Evolutionary conservation across 2,888 invertebrate genomes (phyloP).

Genomic region (Vesta saturnalis): DNA sequence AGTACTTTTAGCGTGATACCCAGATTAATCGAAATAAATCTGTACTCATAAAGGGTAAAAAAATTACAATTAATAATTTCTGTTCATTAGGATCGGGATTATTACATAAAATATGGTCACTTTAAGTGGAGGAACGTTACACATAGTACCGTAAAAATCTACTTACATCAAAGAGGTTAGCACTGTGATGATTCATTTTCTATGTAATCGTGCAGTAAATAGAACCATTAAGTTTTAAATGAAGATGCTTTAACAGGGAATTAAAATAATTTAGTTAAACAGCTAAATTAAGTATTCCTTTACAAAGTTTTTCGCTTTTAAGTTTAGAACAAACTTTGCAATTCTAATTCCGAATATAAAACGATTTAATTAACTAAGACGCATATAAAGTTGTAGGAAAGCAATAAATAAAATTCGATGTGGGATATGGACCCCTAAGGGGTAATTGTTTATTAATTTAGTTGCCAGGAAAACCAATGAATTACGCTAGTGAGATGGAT

Average conservation of each 20-base stretch:
- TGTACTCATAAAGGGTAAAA: too few relatives aligned
- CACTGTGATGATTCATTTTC: background rate
- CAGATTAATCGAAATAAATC: too few relatives aligned
- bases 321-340: conserved; percentile 14
- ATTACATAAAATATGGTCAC: background rate
- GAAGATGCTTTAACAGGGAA: background rate
- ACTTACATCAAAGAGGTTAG: background rate
- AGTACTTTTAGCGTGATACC: too few relatives aligned
- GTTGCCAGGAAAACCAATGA: conserved; percentile 31
- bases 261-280: conserved; percentile 15
- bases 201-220: conserved; percentile 4
- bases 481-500: conserved; percentile 19
- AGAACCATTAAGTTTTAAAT: conserved; percentile 11
- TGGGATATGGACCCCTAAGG: background rate
- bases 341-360: conserved; percentile 13
- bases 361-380: background rate
- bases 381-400: background rate
- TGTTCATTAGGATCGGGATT: too few relatives aligned
- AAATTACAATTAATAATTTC: too few relatives aligned
- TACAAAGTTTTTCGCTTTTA: conserved; percentile 12
- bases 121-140: background rate
- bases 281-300: conserved; percentile 13
- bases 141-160: background rate
- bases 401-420: background rate
- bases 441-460: conserved; percentile 30